Percentiles rank a stretch among this genome's conserved stretches.
Evolutionary conservation across 2,797 vertebrate genomes (phyloP).

Genomic region (Ptychobarbus kaznakovi): DNA sequence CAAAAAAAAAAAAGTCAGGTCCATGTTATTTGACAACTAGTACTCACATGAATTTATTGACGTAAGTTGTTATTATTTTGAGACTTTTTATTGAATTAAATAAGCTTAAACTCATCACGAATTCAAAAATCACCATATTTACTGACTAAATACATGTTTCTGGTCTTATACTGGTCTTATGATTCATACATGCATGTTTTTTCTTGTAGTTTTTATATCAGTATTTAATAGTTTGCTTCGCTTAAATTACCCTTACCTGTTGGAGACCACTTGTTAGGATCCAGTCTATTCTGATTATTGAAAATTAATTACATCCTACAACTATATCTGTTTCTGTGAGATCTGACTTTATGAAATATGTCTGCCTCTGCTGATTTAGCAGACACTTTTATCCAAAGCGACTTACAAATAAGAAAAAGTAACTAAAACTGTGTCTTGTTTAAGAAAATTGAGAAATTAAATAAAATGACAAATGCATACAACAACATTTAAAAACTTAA

Average conservation of each 20-base stretch:
- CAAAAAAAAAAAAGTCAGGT: not conserved
- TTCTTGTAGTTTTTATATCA: not conserved
- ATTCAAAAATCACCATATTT: too few relatives aligned
- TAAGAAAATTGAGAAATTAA: too few relatives aligned
- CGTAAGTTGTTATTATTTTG: not conserved
- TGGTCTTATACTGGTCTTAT: not conserved
- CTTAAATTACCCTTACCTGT: too few relatives aligned
- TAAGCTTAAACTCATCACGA: not conserved
- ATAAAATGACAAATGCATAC: too few relatives aligned
- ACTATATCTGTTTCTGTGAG: not conserved
- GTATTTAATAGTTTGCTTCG: not conserved
- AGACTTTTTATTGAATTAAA: not conserved
- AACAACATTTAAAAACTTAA: too few relatives aligned
- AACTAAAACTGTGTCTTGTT: too few relatives aligned
- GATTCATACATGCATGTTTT: not conserved
- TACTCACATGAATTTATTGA: not conserved
- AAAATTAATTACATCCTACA: too few relatives aligned
- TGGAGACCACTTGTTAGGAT: not conserved
- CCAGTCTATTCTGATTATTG: not conserved
- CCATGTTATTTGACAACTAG: not conserved
- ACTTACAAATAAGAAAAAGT: too few relatives aligned
- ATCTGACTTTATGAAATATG: not conserved
- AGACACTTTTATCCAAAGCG: too few relatives aligned
- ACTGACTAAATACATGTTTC: not conserved
- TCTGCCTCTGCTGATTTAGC: not conserved